Conservation (phyloP, 1,140 invertebrate genomes). For the Diuraphis noxia region DNA sequence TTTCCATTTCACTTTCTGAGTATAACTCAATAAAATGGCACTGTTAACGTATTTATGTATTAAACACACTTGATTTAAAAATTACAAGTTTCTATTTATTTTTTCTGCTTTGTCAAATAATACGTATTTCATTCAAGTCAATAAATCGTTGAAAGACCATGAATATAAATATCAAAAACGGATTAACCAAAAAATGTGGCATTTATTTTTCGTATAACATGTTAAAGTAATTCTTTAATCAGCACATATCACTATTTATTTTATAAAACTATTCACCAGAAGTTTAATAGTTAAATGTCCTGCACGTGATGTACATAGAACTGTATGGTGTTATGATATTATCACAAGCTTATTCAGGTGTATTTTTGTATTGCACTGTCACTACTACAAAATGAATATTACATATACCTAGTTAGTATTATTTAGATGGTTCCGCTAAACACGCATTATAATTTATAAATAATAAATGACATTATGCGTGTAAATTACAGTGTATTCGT, state of each 20-base stretch:
- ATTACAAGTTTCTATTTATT: background rate
- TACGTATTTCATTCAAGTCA: background rate
- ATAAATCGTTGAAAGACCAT: background rate
- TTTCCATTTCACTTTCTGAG: background rate
- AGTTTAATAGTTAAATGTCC: background rate
- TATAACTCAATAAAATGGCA: background rate
- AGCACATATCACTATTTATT: background rate
- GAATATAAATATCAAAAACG: background rate
- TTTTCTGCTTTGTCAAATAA: background rate
- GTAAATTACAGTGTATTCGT: background rate
- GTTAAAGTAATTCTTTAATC: background rate
- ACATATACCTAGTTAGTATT: background rate
- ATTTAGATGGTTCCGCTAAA: background rate
- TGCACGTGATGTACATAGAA: background rate
- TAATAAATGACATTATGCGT: background rate
- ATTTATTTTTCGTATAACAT: background rate
- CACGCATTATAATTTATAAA: background rate
- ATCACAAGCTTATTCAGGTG: background rate
- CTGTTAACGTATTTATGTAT: background rate
- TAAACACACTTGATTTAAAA: background rate
- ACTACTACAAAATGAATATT: background rate
- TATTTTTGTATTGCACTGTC: background rate
- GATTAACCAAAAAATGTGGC: background rate
- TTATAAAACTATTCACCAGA: background rate
- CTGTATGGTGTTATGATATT: background rate